Base-by-base conservation (phyloP, 1,140 invertebrate species). In the Druon quercuslanigerum region DNA sequence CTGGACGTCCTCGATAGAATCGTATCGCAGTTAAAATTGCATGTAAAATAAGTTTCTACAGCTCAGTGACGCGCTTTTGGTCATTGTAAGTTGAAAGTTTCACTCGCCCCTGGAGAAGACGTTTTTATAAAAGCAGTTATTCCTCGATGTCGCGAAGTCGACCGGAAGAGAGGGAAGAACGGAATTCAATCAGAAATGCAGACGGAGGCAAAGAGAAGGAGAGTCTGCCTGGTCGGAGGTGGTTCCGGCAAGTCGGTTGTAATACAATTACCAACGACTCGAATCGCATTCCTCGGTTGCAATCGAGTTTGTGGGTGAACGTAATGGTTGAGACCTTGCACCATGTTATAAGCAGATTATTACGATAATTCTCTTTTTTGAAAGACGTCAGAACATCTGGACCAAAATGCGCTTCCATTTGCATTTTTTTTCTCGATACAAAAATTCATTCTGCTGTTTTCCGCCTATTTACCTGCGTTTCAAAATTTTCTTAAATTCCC, bases 221-320 rank as follows among this genome's bases (percentile, higher is more conserved):
- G 56, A 60, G n/a, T 8, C 71, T 52, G 51, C 66, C 20, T 17
- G 71, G 75, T 70, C 75, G 72, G 77, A 72, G 75, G 74, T 73
- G 72, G 72, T 78, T 52, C 57, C 54, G 74, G 73, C 52, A 70
- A 75, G 71, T 77, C 70, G 72, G 74, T 51, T 73, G 75, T 82
- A 84, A 84, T 75, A 76, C 79, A 81, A 84, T 84, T 84, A 84
- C 80, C 70, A 80, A 72, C 77, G 73, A 78, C 77, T 84, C 56
- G 79, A 83, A 84, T 81, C 78, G 78, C 74, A 84, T 84, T 81
- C 78, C 72, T 77, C 46, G 60, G 75, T 40, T 74, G 73, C 73
- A 83, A 84, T 81, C 75, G 79, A 82, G 71, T 83, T 83, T 84
- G 81, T 75, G 79, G 81, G 77, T 72, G 71, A 74, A 82, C 78